Base-by-base conservation (phyloP, 2,797 vertebrate genomes). In the Enteromius treurensis region DNA sequence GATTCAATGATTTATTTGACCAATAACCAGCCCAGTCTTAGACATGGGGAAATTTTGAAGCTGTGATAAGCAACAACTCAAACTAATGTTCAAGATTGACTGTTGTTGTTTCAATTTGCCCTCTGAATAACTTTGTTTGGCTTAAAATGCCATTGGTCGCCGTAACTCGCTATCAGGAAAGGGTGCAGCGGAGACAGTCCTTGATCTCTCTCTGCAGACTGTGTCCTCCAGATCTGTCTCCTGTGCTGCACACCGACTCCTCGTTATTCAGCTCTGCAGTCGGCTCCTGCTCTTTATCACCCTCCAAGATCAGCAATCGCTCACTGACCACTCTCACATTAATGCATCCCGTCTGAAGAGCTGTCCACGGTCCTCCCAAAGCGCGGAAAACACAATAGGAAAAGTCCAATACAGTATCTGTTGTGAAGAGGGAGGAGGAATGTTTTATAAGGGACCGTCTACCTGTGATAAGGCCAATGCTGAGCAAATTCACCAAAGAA, bases 301-400 rank as follows among this genome's bases (percentile, higher is more conserved):
- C 91, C 90, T 89, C 88, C 78, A 70, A 88, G 90, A 95, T 95
- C 94, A 94, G 94, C 92, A 93, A 94, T 95, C 92, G 92, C 93
- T 94, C 93, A 93, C 90, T 85, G 91, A 93, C 92, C 88, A 93
- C 91, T 93, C 92, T 92, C 91, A 90, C 92, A 90, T 92, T 94
- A 93, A 93, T 93, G 93, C 92, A 92, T 90, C 91, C 90, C 87
- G 82, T 88, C 91, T 88, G 89, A 91, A 88, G 91, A 90, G 92
- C 91, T 91, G 90, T 90, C 92, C 89, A 82, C 81, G 83, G 85
- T 91, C 86, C 86, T 45, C 80, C 89, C 87, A 90, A 91, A 90
- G 92, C 91, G 87, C 91, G 91, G 88, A 90, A 91, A 92, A 92
- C 92, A 91, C 92, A 92, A 91, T 91, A 88, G 55, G 37, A 76